Percentiles rank a stretch among this genome's conserved stretches.
Conservation (phyloP, 2,113 vertebrate genomes). For the Nerophis ophidion region DNA sequence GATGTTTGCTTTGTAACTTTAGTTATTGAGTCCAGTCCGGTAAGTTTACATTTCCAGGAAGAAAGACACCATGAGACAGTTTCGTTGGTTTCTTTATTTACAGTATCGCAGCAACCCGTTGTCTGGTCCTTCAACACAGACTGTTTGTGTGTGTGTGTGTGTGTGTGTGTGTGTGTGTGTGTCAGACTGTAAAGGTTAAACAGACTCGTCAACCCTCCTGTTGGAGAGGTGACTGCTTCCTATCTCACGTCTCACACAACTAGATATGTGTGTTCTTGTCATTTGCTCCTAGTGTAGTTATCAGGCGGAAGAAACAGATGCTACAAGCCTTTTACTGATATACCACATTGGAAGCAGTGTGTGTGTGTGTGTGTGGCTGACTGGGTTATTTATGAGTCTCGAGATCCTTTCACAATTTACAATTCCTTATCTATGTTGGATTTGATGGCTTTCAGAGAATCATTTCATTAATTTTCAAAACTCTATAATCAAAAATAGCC, state of each 20-base stretch:
- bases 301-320: slow-evolving; percentile 46
- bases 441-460: neutral
- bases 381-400: slow-evolving; percentile 12
- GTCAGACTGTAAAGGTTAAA: slow-evolving; percentile 12
- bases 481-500: neutral
- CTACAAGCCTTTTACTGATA: slow-evolving; percentile 38
- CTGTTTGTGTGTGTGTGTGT: slow-evolving; percentile 3
- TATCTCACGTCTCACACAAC: slow-evolving; percentile 31
- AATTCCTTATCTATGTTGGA: neutral
- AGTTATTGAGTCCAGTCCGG: neutral
- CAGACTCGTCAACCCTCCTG: slow-evolving; percentile 6
- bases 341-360: slow-evolving; percentile 16
- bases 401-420: slow-evolving; percentile 18
- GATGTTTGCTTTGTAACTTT: neutral
- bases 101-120: slow-evolving; percentile 2
- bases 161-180: slow-evolving; percentile 2
- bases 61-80: slow-evolving; percentile 1
- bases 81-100: slow-evolving; percentile 11
- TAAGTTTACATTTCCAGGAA: neutral
- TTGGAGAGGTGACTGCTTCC: slow-evolving; percentile 25
- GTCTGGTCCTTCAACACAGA: slow-evolving; percentile 5
- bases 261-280: slow-evolving; percentile 24
- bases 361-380: slow-evolving; percentile 2
- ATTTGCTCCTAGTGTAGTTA: slow-evolving; percentile 43
- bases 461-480: neutral